Evolutionary conservation across 2,888 invertebrate genomes (phyloP).

Genomic region (Noctuana brunneofusca): DNA sequence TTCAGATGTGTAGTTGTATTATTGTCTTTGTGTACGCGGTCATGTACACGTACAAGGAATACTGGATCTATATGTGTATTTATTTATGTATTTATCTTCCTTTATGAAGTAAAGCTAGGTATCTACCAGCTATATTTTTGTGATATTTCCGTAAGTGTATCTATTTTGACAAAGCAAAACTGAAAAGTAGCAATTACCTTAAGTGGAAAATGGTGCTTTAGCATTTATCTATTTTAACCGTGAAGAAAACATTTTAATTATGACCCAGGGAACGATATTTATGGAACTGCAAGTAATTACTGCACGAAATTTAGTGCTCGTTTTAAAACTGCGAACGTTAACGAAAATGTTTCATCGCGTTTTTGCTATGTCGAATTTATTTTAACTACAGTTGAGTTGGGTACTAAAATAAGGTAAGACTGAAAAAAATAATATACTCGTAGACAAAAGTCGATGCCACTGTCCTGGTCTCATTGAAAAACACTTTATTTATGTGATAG

Average conservation of each 20-base stretch:
- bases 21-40: too few species aligned
- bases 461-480: too few species aligned
- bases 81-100: too few species aligned
- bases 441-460: background rate
- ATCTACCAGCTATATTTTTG: too few species aligned
- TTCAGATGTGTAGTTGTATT: too few species aligned
- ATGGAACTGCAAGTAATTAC: slow-evolving; percentile 34
- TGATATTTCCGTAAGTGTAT: too few species aligned
- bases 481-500: too few species aligned
- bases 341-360: slow-evolving; percentile 24
- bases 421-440: background rate
- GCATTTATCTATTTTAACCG: slow-evolving; percentile 22
- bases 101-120: too few species aligned
- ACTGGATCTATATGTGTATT: too few species aligned
- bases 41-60: too few species aligned
- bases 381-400: slow-evolving; percentile 17
- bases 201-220: slow-evolving; percentile 17
- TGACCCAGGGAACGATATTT: slow-evolving; percentile 28
- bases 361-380: slow-evolving; percentile 25
- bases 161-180: background rate
- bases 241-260: slow-evolving; percentile 33
- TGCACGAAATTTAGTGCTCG: slow-evolving; percentile 29
- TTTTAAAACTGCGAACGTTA: slow-evolving; percentile 30
- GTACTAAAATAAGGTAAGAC: slow-evolving; percentile 9
- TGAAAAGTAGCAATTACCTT: slow-evolving; percentile 11